phyloP scores from a whole-genome alignment of 1,140 invertebrate genomes.

The Lineus longissimus region DNA sequence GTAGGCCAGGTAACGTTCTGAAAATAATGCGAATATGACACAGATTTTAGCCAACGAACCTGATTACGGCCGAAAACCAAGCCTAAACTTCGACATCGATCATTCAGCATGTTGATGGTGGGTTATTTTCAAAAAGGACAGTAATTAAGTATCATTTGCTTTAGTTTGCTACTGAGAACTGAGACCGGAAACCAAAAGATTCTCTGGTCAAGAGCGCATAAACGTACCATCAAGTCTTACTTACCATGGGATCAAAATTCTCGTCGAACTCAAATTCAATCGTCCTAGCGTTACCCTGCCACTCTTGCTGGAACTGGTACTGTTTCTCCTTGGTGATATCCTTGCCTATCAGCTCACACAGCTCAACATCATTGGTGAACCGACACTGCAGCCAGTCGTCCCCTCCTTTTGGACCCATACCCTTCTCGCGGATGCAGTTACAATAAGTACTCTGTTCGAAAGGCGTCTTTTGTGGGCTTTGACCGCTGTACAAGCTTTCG shows the following conservation, averaged over 20 bases:
- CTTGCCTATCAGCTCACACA: background rate
- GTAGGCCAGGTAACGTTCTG: background rate
- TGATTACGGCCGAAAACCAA: too few relatives aligned
- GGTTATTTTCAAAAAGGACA: too few relatives aligned
- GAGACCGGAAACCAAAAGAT: too few relatives aligned
- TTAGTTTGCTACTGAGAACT: too few relatives aligned
- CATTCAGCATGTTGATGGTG: too few relatives aligned
- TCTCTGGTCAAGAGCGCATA: too few relatives aligned
- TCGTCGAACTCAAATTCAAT: background rate
- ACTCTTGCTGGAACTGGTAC: background rate
- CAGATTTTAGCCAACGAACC: too few relatives aligned
- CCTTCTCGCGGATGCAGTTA: background rate
- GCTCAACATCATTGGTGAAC: too few relatives aligned
- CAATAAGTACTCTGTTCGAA: background rate
- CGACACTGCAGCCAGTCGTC: background rate
- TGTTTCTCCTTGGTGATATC: conserved; percentile 2
- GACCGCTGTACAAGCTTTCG: background rate
- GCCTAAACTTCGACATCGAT: too few relatives aligned
- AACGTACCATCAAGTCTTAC: too few relatives aligned
- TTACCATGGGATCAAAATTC: background rate
- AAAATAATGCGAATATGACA: too few relatives aligned
- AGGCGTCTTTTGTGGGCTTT: background rate
- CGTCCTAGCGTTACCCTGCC: background rate
- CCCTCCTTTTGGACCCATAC: background rate
- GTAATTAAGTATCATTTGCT: too few relatives aligned